These are phyloP conservation scores for Lepidiolamprologus cunningtoni DNA, from an alignment of 2,113 vertebrate genomes.

Conservation along the genomic window DNA sequence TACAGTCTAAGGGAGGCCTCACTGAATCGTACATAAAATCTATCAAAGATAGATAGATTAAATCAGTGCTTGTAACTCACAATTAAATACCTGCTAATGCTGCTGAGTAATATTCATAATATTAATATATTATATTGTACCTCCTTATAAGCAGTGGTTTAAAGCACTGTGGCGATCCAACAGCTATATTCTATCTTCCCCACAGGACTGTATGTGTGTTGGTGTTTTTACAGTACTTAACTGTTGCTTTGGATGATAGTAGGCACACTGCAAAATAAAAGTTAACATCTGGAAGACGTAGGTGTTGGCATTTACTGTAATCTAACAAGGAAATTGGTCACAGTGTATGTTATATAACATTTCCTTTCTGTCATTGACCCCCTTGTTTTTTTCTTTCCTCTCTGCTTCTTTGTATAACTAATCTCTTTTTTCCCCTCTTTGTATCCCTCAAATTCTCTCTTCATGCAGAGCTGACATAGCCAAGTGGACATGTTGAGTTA, in stretches of 20 bases:
- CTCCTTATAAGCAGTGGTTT: background rate
- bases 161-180: background rate
- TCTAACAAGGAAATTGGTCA: background rate
- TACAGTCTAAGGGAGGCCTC: background rate
- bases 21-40: background rate
- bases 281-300: background rate
- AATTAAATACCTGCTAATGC: background rate
- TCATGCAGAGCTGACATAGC: conserved; percentile 48
- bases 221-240: background rate
- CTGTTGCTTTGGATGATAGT: background rate
- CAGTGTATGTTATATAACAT: background rate
- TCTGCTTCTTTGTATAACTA: background rate
- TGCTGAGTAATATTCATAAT: background rate
- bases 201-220: background rate
- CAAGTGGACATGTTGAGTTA: conserved; percentile 66
- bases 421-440: background rate
- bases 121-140: background rate
- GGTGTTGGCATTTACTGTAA: background rate
- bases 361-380: background rate
- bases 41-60: background rate
- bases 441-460: conserved; percentile 8
- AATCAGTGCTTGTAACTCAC: background rate
- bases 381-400: background rate
- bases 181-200: background rate
- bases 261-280: background rate